These are phyloP conservation scores for Bubo bubo DNA, from an alignment of 2,113 vertebrate species.

Conservation along the genomic window DNA sequence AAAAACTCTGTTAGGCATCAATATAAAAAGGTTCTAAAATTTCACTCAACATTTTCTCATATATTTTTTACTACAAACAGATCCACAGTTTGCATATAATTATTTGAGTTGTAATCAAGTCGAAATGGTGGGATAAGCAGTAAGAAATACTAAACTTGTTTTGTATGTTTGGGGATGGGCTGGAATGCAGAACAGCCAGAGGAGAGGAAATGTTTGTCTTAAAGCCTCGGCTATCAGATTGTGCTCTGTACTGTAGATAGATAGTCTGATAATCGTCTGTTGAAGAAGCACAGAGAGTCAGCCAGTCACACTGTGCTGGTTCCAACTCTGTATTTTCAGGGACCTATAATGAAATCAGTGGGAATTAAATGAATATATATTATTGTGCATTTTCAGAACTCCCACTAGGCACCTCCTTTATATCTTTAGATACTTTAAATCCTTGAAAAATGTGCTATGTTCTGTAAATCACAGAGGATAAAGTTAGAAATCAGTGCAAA, in stretches of 20 bases:
- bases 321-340: neutral
- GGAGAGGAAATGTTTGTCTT: conserved; percentile 38
- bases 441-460: neutral
- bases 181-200: conserved; percentile 49
- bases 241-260: conserved; percentile 43
- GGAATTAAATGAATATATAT: neutral
- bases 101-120: neutral
- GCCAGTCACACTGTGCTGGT: neutral
- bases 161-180: conserved; percentile 13
- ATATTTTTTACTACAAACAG: neutral
- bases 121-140: neutral
- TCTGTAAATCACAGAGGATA: neutral
- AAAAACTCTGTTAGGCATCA: neutral
- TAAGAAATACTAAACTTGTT: neutral
- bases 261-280: conserved; percentile 23
- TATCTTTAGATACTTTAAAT: neutral
- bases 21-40: neutral
- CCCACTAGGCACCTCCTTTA: neutral
- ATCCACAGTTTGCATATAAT: neutral
- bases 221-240: neutral
- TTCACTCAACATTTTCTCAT: neutral
- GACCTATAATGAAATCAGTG: neutral
- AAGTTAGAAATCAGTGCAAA: conserved; percentile 3
- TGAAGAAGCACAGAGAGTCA: neutral
- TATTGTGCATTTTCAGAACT: neutral